Percentiles rank a stretch among this genome's conserved stretches.
Evolutionary conservation across 37 sponge, comb jelly and placozoan genomes (phyloP).

Genomic region (Spongilla lacustris): DNA sequence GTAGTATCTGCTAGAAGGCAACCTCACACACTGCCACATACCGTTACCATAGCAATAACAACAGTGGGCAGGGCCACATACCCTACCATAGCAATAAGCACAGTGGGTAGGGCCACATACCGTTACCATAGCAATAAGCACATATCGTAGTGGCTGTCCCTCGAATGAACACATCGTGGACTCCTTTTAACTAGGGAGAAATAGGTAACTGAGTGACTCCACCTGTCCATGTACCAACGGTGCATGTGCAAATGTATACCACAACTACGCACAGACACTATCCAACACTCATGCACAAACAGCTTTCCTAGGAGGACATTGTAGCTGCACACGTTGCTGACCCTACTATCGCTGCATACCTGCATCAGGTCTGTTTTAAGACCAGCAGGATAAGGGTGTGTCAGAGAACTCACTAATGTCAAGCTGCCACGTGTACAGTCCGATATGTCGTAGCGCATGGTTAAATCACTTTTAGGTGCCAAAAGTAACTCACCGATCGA

Average conservation of each 20-base stretch:
- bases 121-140: not conserved
- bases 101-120: no score
- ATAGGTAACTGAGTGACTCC: not conserved
- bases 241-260: not conserved
- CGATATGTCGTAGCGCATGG: not conserved
- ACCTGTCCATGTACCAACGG: no score
- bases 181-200: not conserved
- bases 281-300: no score
- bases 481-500: not conserved
- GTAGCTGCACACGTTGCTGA: conserved; percentile 50
- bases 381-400: conserved; percentile 55
- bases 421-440: not conserved
- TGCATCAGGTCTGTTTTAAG: conserved; percentile 52
- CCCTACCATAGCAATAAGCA: no score
- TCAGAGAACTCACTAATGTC: conserved; percentile 19
- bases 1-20: no score
- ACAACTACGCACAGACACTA: no score
- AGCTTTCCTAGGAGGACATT: conserved; percentile 64
- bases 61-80: no score
- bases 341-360: conserved; percentile 28
- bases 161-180: not conserved
- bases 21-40: no score
- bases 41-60: no score
- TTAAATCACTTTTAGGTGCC: not conserved
- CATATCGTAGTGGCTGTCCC: not conserved